A percentile compares a stretch with the other conserved stretches of the same genome.
Evolutionary conservation across 2,797 vertebrate genomes (phyloP).

Genomic region (Rhinoraja longicauda): DNA sequence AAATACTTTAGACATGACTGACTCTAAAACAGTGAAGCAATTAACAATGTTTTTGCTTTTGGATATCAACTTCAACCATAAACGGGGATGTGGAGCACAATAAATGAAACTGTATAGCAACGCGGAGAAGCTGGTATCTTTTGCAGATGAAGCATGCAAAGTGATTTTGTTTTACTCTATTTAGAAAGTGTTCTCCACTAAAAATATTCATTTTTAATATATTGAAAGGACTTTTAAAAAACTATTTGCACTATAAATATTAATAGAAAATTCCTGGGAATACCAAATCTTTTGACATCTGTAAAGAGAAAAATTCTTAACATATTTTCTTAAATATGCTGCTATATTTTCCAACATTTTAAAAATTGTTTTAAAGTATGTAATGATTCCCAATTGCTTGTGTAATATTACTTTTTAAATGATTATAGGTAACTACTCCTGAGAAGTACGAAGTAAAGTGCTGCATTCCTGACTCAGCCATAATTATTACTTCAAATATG

Average conservation of each 20-base stretch:
- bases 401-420: background rate
- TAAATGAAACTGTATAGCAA: background rate
- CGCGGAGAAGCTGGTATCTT: background rate
- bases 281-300: background rate
- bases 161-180: too few relatives aligned
- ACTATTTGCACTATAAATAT: background rate
- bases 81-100: background rate
- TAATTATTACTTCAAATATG: constrained; percentile 79
- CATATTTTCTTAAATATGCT: background rate
- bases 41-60: background rate
- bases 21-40: background rate
- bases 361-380: background rate
- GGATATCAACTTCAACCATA: background rate
- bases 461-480: constrained; percentile 78
- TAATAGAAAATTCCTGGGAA: background rate
- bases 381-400: background rate
- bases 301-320: background rate
- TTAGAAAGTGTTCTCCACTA: background rate
- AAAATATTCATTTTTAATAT: background rate
- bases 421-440: constrained; percentile 78
- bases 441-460: constrained; percentile 94
- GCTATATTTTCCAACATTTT: background rate
- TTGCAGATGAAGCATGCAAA: background rate
- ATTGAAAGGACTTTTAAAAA: background rate
- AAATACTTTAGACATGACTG: background rate